Percentiles rank a stretch among this genome's conserved stretches.
These are phyloP conservation scores for Monomorium pharaonis DNA, from an alignment of 1,140 invertebrate species.

Conservation along the genomic window DNA sequence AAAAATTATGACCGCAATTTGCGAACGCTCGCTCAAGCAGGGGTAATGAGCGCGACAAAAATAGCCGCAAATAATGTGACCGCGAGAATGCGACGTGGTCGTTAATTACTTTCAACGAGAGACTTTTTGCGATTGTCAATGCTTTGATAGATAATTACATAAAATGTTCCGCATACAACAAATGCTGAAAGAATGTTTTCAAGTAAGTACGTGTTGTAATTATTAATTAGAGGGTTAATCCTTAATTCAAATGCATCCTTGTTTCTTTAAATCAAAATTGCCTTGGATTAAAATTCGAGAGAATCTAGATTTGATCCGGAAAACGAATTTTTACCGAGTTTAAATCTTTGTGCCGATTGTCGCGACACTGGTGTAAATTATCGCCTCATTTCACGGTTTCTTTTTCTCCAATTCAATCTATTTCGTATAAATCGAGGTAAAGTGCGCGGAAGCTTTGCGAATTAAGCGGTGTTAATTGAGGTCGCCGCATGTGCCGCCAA, in stretches of 20 bases:
- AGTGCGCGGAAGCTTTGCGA: background rate
- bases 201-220: background rate
- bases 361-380: background rate
- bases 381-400: background rate
- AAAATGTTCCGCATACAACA: background rate
- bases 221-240: background rate
- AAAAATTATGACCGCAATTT: constrained; percentile 29
- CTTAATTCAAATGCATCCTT: background rate
- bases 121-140: background rate
- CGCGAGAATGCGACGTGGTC: background rate
- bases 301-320: background rate
- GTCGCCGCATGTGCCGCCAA: background rate
- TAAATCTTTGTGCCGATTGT: background rate
- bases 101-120: background rate
- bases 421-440: background rate
- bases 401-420: background rate
- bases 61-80: background rate
- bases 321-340: background rate
- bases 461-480: constrained; percentile 2
- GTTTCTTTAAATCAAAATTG: background rate
- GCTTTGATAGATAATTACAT: background rate
- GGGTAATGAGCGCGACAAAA: constrained; percentile 18
- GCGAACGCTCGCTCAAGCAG: background rate
- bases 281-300: background rate
- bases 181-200: background rate